A percentile compares a stretch with the other conserved stretches of the same genome.
These are phyloP conservation scores for Eutrigla gurnardus DNA, from an alignment of 2,797 vertebrate genomes.

Conservation along the genomic window DNA sequence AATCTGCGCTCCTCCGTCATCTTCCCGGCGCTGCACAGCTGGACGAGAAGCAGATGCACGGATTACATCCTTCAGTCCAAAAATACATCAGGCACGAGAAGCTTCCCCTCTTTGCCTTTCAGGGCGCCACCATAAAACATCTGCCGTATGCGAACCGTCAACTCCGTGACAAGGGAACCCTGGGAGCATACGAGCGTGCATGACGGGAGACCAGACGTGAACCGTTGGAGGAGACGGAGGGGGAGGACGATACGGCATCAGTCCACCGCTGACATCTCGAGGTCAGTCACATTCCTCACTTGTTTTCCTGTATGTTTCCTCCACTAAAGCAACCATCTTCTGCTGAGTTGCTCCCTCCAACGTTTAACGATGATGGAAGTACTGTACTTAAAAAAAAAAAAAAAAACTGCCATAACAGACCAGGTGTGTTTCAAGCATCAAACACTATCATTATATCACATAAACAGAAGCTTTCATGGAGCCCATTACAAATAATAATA, in stretches of 20 bases:
- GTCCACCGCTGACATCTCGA: constrained; percentile 46
- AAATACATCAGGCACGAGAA: constrained; percentile 53
- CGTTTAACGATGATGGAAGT: constrained; percentile 31
- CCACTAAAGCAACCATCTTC: constrained; percentile 6
- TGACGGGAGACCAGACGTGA: constrained; percentile 20
- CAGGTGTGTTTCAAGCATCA: constrained; percentile 60
- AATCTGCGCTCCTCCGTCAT: neutral
- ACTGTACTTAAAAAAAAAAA: constrained; percentile 40
- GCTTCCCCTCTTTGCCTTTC: constrained; percentile 36
- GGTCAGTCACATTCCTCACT: constrained; percentile 57
- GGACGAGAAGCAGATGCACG: constrained; percentile 37
- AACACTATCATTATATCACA: constrained; percentile 63
- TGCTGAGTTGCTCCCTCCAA: constrained; percentile 1
- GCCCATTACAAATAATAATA: constrained; percentile 1
- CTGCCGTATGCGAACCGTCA: constrained; percentile 47
- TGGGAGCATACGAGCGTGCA: constrained; percentile 6
- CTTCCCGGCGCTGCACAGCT: neutral
- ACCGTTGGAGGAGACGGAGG: constrained; percentile 13
- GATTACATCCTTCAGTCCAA: constrained; percentile 2
- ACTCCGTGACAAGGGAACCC: constrained; percentile 22
- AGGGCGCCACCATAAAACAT: constrained; percentile 38
- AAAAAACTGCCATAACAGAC: constrained; percentile 33
- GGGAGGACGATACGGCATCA: constrained; percentile 29
- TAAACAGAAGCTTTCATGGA: constrained; percentile 38
- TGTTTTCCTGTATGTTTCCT: constrained; percentile 49